Conservation (phyloP, 92 coral and sea anemone genomes). For the Porites cylindrica region DNA sequence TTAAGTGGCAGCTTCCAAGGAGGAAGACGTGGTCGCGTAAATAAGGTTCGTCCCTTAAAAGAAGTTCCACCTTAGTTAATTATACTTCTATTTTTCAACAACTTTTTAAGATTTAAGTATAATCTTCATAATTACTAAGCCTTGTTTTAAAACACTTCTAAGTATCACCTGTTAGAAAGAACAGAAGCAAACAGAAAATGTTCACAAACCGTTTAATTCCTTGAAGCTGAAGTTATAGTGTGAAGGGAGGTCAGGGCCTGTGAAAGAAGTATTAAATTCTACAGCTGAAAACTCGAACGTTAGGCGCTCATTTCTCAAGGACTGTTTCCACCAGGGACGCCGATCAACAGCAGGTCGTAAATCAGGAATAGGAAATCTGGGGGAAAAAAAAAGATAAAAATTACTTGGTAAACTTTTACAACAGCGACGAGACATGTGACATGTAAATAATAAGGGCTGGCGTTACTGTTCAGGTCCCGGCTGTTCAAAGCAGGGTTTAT, state of each 20-base stretch:
- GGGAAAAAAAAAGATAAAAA: background rate
- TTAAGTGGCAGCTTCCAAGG: no score
- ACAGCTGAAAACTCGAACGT: conserved; percentile 82
- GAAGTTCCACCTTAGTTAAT: no score
- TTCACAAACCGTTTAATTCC: conserved; percentile 80
- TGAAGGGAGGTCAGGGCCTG: conserved; percentile 70
- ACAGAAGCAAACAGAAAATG: background rate
- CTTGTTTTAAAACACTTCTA: background rate
- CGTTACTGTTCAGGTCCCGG: no score
- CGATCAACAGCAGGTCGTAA: conserved; percentile 88
- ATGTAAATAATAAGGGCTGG: no score
- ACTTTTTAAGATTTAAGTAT: no score
- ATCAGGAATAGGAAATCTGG: conserved; percentile 95
- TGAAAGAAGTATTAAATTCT: conserved; percentile 78
- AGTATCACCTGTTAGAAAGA: background rate
- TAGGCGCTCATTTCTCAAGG: conserved; percentile 82
- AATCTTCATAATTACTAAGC: no score
- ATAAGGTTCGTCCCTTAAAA: no score
- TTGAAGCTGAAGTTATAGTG: conserved; percentile 83
- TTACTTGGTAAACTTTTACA: background rate
- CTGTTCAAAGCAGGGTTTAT: no score
- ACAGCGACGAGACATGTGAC: background rate
- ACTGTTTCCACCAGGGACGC: conserved; percentile 93
- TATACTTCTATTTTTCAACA: no score
- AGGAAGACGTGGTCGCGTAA: no score